Evolutionary conservation across 2,797 vertebrate species (phyloP).

Genomic region (Parauchenoglanis punctatus): DNA sequence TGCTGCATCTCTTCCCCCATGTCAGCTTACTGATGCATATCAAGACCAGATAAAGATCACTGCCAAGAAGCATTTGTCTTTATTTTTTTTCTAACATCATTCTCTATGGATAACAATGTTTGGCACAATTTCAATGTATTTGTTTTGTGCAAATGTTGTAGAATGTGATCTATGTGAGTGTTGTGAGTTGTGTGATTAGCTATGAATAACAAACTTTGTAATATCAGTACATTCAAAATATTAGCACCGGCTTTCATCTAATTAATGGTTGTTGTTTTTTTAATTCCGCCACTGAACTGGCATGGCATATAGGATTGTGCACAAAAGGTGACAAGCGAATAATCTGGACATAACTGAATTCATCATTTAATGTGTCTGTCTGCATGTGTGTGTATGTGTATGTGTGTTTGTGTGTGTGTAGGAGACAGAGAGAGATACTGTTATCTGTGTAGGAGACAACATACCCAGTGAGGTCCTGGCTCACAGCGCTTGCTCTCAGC

Average conservation of each 20-base stretch:
- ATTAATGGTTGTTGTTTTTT: neutral
- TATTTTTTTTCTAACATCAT: conserved; percentile 13
- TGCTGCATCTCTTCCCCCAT: conserved; percentile 57
- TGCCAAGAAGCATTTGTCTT: conserved; percentile 36
- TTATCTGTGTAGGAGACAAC: conserved; percentile 52
- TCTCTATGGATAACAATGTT: conserved; percentile 28
- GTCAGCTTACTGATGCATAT: conserved; percentile 71
- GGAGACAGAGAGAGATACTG: conserved; percentile 50
- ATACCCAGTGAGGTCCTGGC: conserved; percentile 47
- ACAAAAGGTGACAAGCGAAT: conserved; percentile 26
- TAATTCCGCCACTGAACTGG: neutral
- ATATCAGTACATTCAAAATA: neutral
- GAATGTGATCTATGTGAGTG: neutral
- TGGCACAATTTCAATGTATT: conserved; percentile 22
- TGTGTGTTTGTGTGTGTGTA: conserved; percentile 39
- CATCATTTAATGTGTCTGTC: neutral
- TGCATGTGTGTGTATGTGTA: neutral
- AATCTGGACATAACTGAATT: conserved; percentile 23
- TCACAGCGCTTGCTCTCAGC: conserved; percentile 42
- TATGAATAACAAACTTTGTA: conserved; percentile 5
- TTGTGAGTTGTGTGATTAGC: neutral
- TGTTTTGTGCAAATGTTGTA: conserved; percentile 22
- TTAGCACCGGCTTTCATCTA: conserved; percentile 3
- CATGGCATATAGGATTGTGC: conserved; percentile 4
- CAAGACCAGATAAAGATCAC: conserved; percentile 61